phyloP scores from a whole-genome alignment of 2,113 vertebrate species.

The Eclectus roratus region DNA sequence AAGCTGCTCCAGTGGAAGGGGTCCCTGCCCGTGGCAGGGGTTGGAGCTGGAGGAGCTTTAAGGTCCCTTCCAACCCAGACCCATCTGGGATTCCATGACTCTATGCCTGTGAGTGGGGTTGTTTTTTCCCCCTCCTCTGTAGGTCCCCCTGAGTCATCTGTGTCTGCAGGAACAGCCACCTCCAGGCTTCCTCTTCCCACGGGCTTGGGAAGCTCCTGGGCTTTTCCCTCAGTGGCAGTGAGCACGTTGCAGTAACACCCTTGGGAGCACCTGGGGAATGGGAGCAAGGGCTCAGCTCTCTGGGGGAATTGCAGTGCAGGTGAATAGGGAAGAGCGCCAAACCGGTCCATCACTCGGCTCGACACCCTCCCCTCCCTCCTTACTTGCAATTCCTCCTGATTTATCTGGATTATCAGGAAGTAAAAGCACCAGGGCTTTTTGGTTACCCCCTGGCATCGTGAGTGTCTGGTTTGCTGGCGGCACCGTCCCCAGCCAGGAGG shows the following conservation, averaged over 20 bases:
- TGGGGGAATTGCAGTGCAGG: background rate
- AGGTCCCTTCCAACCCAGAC: background rate
- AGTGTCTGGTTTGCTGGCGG: background rate
- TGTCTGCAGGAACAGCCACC: background rate
- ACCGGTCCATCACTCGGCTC: background rate
- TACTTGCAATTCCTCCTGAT: constrained; percentile 2
- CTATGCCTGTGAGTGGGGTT: background rate
- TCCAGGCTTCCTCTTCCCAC: background rate
- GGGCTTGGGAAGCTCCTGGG: background rate
- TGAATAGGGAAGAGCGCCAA: background rate
- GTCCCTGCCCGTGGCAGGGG: background rate
- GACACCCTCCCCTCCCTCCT: constrained; percentile 6
- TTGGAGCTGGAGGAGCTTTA: background rate
- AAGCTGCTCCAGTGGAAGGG: background rate
- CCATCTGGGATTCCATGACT: background rate
- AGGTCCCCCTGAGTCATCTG: background rate
- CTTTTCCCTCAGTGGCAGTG: background rate
- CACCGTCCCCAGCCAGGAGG: background rate
- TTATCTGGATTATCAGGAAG: constrained; percentile 10
- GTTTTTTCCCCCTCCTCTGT: background rate
- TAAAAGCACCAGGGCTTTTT: background rate
- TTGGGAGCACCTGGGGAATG: background rate
- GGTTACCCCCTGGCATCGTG: background rate
- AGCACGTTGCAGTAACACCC: background rate
- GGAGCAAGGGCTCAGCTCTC: background rate